A percentile compares a stretch with the other conserved stretches of the same genome.
phyloP scores from a whole-genome alignment of 1,140 invertebrate genomes.

The Pentalonia nigronervosa region DNA sequence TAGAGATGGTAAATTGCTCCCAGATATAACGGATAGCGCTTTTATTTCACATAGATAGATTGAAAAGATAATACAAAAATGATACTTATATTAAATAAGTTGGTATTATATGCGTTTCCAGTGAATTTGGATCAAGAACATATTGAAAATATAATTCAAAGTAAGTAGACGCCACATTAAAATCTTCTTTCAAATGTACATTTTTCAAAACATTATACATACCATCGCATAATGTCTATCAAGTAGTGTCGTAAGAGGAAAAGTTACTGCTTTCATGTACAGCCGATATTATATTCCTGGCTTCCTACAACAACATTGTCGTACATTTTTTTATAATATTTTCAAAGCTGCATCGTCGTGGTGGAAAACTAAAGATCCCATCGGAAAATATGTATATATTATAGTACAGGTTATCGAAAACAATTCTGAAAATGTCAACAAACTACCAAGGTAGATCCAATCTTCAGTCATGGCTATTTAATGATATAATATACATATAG shows the following conservation, averaged over 20 bases:
- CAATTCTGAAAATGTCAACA: background rate
- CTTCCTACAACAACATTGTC: background rate
- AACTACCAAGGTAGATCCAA: background rate
- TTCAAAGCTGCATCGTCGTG: background rate
- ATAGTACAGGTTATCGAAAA: too few species aligned
- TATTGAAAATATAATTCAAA: too few species aligned
- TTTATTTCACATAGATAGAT: background rate
- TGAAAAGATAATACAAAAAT: background rate
- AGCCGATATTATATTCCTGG: background rate
- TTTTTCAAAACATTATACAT: too few species aligned
- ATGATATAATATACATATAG: too few species aligned
- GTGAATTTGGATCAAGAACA: too few species aligned
- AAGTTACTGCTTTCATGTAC: background rate
- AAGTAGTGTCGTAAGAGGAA: background rate
- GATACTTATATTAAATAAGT: background rate
- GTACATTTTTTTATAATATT: background rate
- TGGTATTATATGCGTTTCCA: background rate
- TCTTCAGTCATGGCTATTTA: too few species aligned
- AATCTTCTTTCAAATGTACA: too few species aligned
- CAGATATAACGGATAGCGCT: background rate
- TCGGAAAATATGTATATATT: background rate
- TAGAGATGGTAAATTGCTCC: background rate
- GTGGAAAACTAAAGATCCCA: background rate
- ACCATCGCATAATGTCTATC: too few species aligned
- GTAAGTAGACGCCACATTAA: too few species aligned